Percentiles rank a stretch among this genome's conserved stretches.
Conservation (phyloP, 2,113 vertebrate species). For the Paramisgurnus dabryanus region DNA sequence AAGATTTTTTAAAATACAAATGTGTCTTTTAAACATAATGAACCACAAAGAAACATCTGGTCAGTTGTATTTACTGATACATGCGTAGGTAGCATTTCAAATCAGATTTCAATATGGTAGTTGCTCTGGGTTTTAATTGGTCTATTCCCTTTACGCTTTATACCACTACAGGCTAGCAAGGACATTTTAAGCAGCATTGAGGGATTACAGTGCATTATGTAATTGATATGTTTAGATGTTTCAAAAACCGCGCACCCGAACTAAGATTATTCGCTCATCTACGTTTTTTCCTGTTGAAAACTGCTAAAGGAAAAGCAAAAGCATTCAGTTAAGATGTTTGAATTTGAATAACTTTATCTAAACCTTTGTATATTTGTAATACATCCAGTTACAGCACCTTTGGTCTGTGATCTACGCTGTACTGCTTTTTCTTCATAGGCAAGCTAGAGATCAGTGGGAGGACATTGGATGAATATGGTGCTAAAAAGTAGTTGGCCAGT, state of each 20-base stretch:
- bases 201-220: not conserved
- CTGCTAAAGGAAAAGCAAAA: not conserved
- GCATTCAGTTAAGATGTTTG: not conserved
- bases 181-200: not conserved
- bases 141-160: not conserved
- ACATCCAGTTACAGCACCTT: slow-evolving; percentile 14
- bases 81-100: not conserved
- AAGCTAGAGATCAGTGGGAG: not conserved
- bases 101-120: slow-evolving; percentile 6
- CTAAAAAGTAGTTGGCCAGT: slow-evolving; percentile 42
- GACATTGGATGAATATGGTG: slow-evolving; percentile 29
- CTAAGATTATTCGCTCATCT: not conserved
- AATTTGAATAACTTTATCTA: slow-evolving; percentile 27
- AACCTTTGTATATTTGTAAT: slow-evolving; percentile 22
- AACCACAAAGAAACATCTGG: no score
- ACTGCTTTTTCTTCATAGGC: not conserved
- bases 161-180: not conserved
- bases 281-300: not conserved
- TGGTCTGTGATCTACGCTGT: slow-evolving; percentile 6
- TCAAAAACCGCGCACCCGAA: no score
- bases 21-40: not conserved
- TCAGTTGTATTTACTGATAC: no score
- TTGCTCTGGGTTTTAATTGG: slow-evolving; percentile 17
- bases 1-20: not conserved
- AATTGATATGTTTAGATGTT: not conserved